Conservation (phyloP, 2,888 invertebrate species). For the Drosophila dives region DNA sequence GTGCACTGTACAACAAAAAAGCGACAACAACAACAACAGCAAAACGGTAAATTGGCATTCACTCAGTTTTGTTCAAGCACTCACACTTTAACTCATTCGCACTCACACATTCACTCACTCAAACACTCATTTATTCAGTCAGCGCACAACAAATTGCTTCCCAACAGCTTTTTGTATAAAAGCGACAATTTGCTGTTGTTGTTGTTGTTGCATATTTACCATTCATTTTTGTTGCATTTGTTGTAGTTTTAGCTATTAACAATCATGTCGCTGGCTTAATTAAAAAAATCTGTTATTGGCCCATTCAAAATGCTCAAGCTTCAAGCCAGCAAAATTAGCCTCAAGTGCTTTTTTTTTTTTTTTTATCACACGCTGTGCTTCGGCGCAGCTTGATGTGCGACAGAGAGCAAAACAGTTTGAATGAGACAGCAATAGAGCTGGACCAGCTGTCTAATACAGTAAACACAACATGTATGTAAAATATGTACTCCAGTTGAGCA, state of each 20-base stretch:
- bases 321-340: constrained; percentile 71
- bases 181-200: constrained; percentile 41
- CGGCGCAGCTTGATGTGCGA: constrained; percentile 48
- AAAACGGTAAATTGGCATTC: constrained; percentile 39
- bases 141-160: constrained; percentile 62
- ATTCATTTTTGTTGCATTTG: constrained; percentile 17
- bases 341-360: constrained; percentile 59
- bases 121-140: constrained; percentile 49
- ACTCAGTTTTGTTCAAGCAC: constrained; percentile 44
- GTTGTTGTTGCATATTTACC: constrained; percentile 10
- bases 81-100: constrained; percentile 34
- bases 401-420: neutral
- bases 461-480: neutral
- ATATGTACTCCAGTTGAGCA: neutral
- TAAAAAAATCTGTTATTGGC: constrained; percentile 58
- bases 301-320: constrained; percentile 35
- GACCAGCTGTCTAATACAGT: constrained; percentile 61
- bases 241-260: constrained; percentile 38
- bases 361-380: constrained; percentile 69
- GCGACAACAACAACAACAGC: constrained; percentile 17
- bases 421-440: constrained; percentile 8
- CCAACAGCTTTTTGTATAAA: constrained; percentile 47
- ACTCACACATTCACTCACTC: constrained; percentile 32
- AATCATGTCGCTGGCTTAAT: constrained; percentile 66
- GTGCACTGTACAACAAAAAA: constrained; percentile 39